Evolutionary conservation across 2,888 invertebrate species (phyloP).

Genomic region (Leptopterna dolabrata): DNA sequence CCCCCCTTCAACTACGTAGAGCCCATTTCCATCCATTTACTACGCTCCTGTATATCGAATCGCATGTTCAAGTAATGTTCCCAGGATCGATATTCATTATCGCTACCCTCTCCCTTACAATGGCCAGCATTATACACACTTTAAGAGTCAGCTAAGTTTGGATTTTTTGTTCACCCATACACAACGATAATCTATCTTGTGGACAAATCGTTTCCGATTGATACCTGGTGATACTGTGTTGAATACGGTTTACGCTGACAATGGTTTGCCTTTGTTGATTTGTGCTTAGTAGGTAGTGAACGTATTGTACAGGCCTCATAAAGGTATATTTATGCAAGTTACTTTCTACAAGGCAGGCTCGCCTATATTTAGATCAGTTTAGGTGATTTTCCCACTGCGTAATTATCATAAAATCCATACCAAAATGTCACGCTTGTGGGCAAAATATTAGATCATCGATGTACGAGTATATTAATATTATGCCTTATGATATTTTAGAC

Average conservation of each 20-base stretch:
- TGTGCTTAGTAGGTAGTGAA: not conserved
- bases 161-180: not conserved
- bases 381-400: too few species aligned
- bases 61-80: conserved; percentile 37
- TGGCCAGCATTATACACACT: not conserved
- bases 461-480: too few species aligned
- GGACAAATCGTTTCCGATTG: not conserved
- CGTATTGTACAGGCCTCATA: too few species aligned
- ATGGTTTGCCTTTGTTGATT: not conserved
- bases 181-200: not conserved
- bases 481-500: too few species aligned
- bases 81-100: conserved; percentile 25
- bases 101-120: not conserved
- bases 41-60: conserved; percentile 1
- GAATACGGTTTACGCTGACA: not conserved
- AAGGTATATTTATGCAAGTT: too few species aligned
- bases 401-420: too few species aligned
- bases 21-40: not conserved
- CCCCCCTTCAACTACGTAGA: not conserved
- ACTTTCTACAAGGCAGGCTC: too few species aligned
- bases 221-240: not conserved
- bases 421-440: too few species aligned
- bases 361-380: too few species aligned
- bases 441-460: too few species aligned
- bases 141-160: not conserved